Evolutionary conservation across 2,888 invertebrate genomes (phyloP).

Genomic region (Notocelia uddmanniana): DNA sequence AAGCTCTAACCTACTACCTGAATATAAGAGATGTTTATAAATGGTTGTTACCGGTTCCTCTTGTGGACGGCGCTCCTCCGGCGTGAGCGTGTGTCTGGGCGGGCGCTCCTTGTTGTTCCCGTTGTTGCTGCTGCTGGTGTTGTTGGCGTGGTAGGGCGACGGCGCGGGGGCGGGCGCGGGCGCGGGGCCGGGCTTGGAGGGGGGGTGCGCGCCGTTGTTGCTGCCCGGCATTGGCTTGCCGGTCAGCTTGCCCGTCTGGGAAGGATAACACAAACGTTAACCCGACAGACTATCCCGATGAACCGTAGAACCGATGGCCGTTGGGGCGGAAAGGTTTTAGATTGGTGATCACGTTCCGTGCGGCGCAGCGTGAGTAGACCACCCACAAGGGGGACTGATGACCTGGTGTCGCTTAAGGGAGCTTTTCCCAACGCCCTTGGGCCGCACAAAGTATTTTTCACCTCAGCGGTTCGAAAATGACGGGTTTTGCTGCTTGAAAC

Average conservation of each 20-base stretch:
- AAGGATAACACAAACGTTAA: not conserved
- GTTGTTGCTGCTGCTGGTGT: not conserved
- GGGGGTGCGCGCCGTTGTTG: conserved; percentile 60
- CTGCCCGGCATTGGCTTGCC: conserved; percentile 55
- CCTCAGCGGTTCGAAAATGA: too few relatives aligned
- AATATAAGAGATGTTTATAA: too few relatives aligned
- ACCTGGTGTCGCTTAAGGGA: too few relatives aligned
- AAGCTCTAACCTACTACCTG: too few relatives aligned
- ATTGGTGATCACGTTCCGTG: too few relatives aligned
- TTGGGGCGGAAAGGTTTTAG: too few relatives aligned
- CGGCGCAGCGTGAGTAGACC: too few relatives aligned
- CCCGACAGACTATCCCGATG: not conserved
- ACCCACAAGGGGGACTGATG: too few relatives aligned
- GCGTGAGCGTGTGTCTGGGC: conserved; percentile 48
- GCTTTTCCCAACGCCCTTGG: too few relatives aligned
- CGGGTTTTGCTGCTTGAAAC: too few relatives aligned
- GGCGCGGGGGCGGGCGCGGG: conserved; percentile 50
- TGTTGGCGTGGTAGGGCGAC: conserved; percentile 47
- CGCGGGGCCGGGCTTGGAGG: conserved; percentile 47
- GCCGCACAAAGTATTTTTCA: too few relatives aligned
- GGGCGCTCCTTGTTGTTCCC: conserved; percentile 44
- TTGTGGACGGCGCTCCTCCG: conserved; percentile 52
- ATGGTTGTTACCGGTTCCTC: conserved; percentile 47
- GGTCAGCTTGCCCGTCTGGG: conserved; percentile 87
- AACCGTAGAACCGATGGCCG: too few relatives aligned